phyloP scores from a whole-genome alignment of 1,140 invertebrate species.

The Drosophila tristis region DNA sequence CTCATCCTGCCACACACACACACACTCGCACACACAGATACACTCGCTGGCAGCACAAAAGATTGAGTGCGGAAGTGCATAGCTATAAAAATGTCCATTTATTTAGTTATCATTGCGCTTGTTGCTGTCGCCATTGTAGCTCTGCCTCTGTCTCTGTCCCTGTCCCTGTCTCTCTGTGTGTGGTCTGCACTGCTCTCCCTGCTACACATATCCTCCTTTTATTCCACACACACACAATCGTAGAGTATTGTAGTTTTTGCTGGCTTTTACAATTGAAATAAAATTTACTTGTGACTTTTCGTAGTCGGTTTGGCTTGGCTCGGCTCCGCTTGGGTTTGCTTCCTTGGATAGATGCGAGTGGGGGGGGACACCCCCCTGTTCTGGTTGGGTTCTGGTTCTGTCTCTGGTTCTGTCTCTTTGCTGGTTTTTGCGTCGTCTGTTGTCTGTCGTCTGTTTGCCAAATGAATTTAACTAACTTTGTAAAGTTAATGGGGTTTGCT shows the following conservation, averaged over 20 bases:
- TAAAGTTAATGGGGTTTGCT: conserved; percentile 83
- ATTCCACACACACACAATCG: conserved; percentile 37
- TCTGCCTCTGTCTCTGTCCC: conserved; percentile 10
- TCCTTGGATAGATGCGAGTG: neutral
- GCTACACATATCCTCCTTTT: conserved; percentile 39
- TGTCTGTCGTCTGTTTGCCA: conserved; percentile 73
- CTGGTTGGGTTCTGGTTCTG: conserved; percentile 31
- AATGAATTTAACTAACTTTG: conserved; percentile 83
- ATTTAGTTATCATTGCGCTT: conserved; percentile 83
- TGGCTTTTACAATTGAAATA: conserved; percentile 80
- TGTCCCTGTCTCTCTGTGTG: conserved; percentile 34
- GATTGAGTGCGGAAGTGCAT: conserved; percentile 82
- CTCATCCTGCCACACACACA: conserved; percentile 66
- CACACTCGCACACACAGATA: conserved; percentile 4
- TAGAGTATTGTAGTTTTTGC: conserved; percentile 63
- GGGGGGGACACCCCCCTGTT: too few species aligned
- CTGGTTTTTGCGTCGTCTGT: conserved; percentile 39
- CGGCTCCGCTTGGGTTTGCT: conserved; percentile 46
- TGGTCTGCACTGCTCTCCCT: conserved; percentile 12
- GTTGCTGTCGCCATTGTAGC: conserved; percentile 65
- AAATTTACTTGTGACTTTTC: conserved; percentile 83
- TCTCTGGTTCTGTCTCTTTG: conserved; percentile 51
- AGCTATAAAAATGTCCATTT: conserved; percentile 83
- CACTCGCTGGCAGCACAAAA: conserved; percentile 61
- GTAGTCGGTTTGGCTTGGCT: conserved; percentile 65